Base-by-base conservation (phyloP, 1,140 invertebrate species). In the Aphaenogaster rudis region DNA sequence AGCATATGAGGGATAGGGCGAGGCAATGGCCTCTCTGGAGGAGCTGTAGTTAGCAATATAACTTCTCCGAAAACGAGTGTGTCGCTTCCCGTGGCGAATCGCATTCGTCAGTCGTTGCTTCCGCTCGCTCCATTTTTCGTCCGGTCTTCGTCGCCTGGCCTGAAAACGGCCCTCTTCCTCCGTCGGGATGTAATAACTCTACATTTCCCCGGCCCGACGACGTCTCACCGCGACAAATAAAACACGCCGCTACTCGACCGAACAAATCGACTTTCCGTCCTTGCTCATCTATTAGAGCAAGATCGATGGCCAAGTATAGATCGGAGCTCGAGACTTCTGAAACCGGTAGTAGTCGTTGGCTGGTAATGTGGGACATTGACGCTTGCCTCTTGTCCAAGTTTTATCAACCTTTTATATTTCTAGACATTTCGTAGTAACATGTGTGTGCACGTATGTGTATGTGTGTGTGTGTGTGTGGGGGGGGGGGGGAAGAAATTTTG, bases 21-120 rank as follows among this genome's bases (percentile, higher is more conserved):
- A 48, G 76, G 52, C 72, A 86, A 79, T 86, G 74, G 36, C 48
- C 77, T 86, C 59, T 81, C 57, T 69, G 80, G 87, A 48, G 57
- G 39, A 64, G 52, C 36, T 66, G 74, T 82, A 92, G 86, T 92
- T 86, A 92, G 86, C 45, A 61, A 78, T 84, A 81, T 92, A 91
- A 92, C 86, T 92, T 90, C 63, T 33, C 50, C 59, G 67, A 80
- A 77, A 89, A 88, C 76, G 86, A 71, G 59, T 50, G 72, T 74
- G 90, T 88, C 90, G 82, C 71, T 74, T 79, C 66, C 61, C 87
- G 87, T 42, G 64, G 84, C 87, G 90, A 88, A 88, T 91, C 87
- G 67, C 91, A 90, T 93, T 93, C 90, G 86, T 93, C 91, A 91
- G 78, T 79, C 87, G 77, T 57, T 48, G 64, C 71, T 90, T 89